phyloP scores from a whole-genome alignment of 2,113 vertebrate genomes.

The Gymnorhina tibicen region DNA sequence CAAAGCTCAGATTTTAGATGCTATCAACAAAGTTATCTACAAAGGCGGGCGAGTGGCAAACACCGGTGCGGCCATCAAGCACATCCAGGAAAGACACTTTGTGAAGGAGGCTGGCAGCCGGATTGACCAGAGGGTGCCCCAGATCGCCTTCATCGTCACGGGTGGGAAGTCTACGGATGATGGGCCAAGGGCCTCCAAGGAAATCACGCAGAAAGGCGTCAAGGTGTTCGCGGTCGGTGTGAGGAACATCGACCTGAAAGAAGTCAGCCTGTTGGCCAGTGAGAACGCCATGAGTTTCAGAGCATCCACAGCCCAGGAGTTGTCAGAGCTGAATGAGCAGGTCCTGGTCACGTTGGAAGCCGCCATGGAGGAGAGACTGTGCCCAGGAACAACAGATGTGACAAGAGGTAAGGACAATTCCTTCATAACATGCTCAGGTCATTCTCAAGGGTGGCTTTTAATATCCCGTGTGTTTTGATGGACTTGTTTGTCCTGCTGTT shows the following conservation, averaged over 20 bases:
- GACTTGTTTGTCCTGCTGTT: not conserved
- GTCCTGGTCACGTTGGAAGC: constrained; percentile 84
- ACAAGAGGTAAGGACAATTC: constrained; percentile 67
- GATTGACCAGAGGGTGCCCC: constrained; percentile 82
- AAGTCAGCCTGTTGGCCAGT: constrained; percentile 82
- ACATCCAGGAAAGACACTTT: constrained; percentile 84
- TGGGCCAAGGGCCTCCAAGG: constrained; percentile 76
- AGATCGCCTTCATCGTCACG: constrained; percentile 87
- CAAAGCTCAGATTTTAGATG: constrained; percentile 79
- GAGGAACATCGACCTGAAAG: constrained; percentile 73
- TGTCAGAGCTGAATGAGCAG: constrained; percentile 90
- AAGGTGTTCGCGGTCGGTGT: constrained; percentile 88
- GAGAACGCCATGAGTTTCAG: constrained; percentile 80
- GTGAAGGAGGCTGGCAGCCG: constrained; percentile 86
- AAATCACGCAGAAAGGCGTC: constrained; percentile 75
- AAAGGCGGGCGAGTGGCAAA: constrained; percentile 85
- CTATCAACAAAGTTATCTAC: constrained; percentile 80
- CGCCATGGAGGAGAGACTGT: constrained; percentile 81
- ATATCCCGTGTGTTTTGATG: not conserved
- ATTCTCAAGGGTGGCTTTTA: not conserved
- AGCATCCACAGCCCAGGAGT: constrained; percentile 70
- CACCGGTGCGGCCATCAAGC: constrained; percentile 82
- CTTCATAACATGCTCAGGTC: not conserved
- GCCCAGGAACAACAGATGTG: constrained; percentile 46
- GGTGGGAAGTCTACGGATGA: constrained; percentile 86